phyloP scores from a whole-genome alignment of 2,113 vertebrate genomes.

The Nannobrachium achirus region DNA sequence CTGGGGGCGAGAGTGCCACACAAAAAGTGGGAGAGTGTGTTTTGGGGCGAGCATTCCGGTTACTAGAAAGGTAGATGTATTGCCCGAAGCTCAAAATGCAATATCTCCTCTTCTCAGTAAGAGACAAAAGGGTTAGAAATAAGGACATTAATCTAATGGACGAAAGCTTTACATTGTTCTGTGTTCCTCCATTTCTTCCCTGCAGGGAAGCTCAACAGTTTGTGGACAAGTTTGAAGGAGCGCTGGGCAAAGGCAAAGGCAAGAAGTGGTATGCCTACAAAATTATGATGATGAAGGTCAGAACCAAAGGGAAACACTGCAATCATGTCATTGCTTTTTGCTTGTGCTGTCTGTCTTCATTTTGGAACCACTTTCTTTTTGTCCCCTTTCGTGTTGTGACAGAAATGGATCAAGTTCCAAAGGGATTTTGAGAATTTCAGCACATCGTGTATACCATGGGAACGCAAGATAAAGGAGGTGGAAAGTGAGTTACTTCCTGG shows the following conservation, averaged over 20 bases:
- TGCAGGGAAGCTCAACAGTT: slow-evolving; percentile 92
- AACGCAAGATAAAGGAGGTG: slow-evolving; percentile 98
- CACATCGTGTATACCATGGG: slow-evolving; percentile 97
- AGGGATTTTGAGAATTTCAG: slow-evolving; percentile 97
- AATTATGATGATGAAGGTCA: slow-evolving; percentile 96
- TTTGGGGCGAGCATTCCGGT: no score
- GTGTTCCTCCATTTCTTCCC: neutral
- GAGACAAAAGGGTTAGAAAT: no score
- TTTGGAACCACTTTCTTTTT: slow-evolving; percentile 10
- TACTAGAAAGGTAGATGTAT: no score
- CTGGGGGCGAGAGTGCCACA: no score
- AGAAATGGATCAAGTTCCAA: slow-evolving; percentile 99
- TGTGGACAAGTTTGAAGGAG: slow-evolving; percentile 97
- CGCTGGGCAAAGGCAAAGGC: slow-evolving; percentile 95
- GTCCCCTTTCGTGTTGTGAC: slow-evolving; percentile 23
- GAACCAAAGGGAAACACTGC: neutral
- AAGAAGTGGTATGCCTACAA: slow-evolving; percentile 92
- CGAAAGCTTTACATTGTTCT: neutral
- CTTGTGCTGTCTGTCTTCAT: neutral
- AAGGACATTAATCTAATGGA: no score
- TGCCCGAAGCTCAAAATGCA: no score
- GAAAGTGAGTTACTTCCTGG: slow-evolving; percentile 86
- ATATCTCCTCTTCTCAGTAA: no score
- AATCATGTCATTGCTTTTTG: neutral
- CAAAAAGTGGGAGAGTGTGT: no score